phyloP scores from a whole-genome alignment of 2,113 vertebrate species.

The Plecturocebus donacophilus region DNA sequence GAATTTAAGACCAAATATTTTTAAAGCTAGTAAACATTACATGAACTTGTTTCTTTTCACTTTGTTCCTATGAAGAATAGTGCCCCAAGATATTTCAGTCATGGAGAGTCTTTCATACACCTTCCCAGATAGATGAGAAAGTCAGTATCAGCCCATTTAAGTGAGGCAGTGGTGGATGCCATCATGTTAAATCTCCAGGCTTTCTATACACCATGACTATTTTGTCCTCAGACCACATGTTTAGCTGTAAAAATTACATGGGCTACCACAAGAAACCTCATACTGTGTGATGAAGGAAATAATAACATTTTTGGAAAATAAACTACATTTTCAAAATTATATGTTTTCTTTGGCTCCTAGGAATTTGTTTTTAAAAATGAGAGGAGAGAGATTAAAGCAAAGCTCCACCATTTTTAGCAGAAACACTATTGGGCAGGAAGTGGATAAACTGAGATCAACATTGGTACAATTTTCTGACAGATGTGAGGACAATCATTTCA shows the following conservation, averaged over 20 bases:
- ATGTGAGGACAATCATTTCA: slow-evolving; percentile 3
- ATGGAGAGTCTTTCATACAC: background rate
- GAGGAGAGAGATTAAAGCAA: slow-evolving; percentile 9
- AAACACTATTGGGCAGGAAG: slow-evolving; percentile 16
- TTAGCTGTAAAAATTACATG: slow-evolving; percentile 67
- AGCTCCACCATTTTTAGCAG: background rate
- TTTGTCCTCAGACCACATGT: background rate
- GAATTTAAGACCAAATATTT: slow-evolving; percentile 34
- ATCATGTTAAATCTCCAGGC: background rate
- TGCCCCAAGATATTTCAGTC: background rate
- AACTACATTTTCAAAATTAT: slow-evolving; percentile 70
- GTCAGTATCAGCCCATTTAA: background rate
- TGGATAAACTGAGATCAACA: background rate
- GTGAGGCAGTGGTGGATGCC: background rate
- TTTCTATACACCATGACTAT: background rate
- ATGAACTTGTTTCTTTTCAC: background rate
- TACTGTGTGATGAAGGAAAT: slow-evolving; percentile 64
- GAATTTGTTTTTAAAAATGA: slow-evolving; percentile 68
- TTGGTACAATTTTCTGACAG: slow-evolving; percentile 22
- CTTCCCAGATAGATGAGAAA: background rate
- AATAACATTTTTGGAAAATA: slow-evolving; percentile 62
- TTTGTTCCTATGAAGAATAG: background rate
- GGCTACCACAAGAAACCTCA: slow-evolving; percentile 62
- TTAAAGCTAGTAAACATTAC: background rate
- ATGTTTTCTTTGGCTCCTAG: slow-evolving; percentile 64